Base-by-base conservation (phyloP, 2,797 vertebrate genomes). In the Phataginus tetradactyla region DNA sequence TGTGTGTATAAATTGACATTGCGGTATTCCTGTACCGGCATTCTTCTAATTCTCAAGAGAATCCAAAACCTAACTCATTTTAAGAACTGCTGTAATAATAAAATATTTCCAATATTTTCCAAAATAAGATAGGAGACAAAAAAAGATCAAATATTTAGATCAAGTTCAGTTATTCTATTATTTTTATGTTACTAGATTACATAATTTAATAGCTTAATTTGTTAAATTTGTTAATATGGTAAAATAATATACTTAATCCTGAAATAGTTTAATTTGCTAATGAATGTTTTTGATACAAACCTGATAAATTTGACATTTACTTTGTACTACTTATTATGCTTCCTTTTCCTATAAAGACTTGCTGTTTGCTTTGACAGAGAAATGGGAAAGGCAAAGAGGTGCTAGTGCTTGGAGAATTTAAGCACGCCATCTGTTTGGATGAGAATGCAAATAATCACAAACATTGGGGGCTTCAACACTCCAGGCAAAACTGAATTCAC, bases 351-450 rank as follows among this genome's bases (percentile, higher is more conserved):
- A 64, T 55, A 39, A 84, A 71, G 55, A 81, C 7, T 89, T 91
- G 61, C 18, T 68, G 34, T 95, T 95, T 86, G 49, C 49, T 93
- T 89, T 95, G 93, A 96, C 83, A 96, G 49, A 92, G 5, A 95
- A 77, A 88, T 96, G 66, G 68, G 61, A 96, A 97, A 96, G 86
- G 61, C 74, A 75, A 79, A 85, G 83, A 96, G 51, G 63, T 96
- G 66, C 75, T 64, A 91, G 61, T 6, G 23, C 83, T 95, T 57
- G 20, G 86, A 95, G 94, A 96, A 94, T 91, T 79, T 77, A 89
- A 96, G 34, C 39, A 34, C 1, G 2, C 96, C 96, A 96, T 97
- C 92, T 96, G 95, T 93, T 92, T 94, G 86, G 69, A 95, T 80
- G 64, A 93, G 27, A 29, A 96, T 42, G 51, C 66, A 96, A 94